Evolutionary conservation across 2,888 invertebrate genomes (phyloP).

Genomic region (Synergus itoensis): DNA sequence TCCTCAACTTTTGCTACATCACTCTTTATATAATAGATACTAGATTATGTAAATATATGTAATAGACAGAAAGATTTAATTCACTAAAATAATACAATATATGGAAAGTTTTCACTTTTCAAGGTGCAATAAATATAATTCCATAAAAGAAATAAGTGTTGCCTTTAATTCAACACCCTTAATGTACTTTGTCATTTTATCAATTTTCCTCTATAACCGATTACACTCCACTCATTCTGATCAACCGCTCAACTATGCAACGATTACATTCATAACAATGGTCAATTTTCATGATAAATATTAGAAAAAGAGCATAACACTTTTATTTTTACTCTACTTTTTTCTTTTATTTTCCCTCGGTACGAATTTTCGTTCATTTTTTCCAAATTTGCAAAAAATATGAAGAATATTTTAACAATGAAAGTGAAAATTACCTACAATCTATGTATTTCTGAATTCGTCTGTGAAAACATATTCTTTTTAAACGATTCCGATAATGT

Average conservation of each 20-base stretch:
- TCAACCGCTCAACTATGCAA: conserved; percentile 73
- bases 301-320: neutral
- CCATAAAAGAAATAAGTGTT: neutral
- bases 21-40: conserved; percentile 23
- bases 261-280: conserved; percentile 61
- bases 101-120: no score
- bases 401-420: no score
- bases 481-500: neutral
- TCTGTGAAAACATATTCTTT: neutral
- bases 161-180: neutral
- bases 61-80: conserved; percentile 23
- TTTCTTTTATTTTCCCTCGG: neutral
- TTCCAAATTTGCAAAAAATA: no score
- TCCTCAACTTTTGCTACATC: neutral
- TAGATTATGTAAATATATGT: conserved; percentile 20
- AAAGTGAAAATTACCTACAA: neutral
- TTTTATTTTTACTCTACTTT: no score
- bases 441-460: neutral
- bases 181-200: neutral
- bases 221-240: conserved; percentile 70
- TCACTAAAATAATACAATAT: neutral
- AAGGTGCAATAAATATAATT: neutral
- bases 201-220: conserved; percentile 42
- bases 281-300: conserved; percentile 42
- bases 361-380: neutral